A percentile compares a stretch with the other conserved stretches of the same genome.
These are phyloP conservation scores for Pedicia rivosa DNA, from an alignment of 2,888 invertebrate genomes.

Conservation along the genomic window DNA sequence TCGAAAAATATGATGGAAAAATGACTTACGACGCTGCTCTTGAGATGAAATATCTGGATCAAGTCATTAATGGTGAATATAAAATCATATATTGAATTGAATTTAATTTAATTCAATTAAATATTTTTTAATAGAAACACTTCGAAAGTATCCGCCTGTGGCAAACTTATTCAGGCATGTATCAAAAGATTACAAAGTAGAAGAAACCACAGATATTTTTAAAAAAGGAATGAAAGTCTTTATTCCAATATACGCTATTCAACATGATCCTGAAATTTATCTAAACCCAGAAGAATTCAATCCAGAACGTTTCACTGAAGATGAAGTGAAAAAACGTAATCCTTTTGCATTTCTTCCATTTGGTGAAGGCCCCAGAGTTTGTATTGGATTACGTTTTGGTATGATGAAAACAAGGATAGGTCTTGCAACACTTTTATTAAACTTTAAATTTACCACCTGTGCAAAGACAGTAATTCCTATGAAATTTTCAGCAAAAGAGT, in stretches of 20 bases:
- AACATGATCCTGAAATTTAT: conserved; percentile 41
- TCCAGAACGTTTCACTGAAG: conserved; percentile 40
- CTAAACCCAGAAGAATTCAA: conserved; percentile 43
- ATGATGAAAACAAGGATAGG: conserved; percentile 17
- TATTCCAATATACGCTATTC: conserved; percentile 39
- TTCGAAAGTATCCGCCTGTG: conserved; percentile 38
- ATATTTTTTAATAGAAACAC: conserved; percentile 32
- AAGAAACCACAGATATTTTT: conserved; percentile 29
- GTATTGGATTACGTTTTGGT: conserved; percentile 28
- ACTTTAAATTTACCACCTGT: too few species aligned
- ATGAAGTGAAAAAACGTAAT: conserved; percentile 31
- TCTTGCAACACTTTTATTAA: conserved; percentile 8
- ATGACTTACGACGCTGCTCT: conserved; percentile 28
- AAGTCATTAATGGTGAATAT: conserved; percentile 29
- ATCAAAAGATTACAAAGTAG: conserved; percentile 32
- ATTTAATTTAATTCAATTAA: too few species aligned
- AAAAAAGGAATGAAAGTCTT: conserved; percentile 35
- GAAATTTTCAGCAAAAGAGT: too few species aligned
- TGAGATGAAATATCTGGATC: conserved; percentile 31
- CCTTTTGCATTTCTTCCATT: conserved; percentile 29
- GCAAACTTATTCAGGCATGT: conserved; percentile 31
- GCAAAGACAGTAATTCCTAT: too few species aligned
- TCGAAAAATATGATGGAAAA: conserved; percentile 20
- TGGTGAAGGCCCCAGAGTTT: conserved; percentile 29
- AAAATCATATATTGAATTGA: too few species aligned